Conservation (phyloP, 2,113 vertebrate genomes). For the Lepidiolamprologus cunningtoni region DNA sequence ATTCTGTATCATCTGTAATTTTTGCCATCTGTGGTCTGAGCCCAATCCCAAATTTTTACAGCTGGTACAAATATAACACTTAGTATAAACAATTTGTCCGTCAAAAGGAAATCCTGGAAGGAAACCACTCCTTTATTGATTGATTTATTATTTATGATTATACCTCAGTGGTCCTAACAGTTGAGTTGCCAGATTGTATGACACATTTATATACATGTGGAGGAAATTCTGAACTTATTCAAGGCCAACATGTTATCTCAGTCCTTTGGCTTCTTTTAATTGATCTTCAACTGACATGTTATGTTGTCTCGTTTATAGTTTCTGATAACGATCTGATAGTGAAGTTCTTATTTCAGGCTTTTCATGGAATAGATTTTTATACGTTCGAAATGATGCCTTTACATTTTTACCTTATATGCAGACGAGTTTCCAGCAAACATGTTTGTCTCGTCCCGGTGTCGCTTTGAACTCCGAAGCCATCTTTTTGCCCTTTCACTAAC, state of each 20-base stretch:
- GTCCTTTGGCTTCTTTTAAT: not conserved
- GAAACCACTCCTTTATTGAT: not conserved
- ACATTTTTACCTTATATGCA: not conserved
- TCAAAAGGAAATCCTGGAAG: not conserved
- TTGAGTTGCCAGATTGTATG: not conserved
- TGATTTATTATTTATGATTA: not conserved
- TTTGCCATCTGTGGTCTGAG: not conserved
- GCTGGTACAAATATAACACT: not conserved
- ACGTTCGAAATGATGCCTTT: not conserved
- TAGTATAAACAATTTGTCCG: not conserved
- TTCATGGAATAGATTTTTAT: not conserved
- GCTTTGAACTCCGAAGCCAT: not conserved
- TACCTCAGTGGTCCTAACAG: not conserved
- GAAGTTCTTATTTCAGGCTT: not conserved
- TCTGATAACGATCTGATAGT: not conserved
- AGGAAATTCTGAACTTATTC: not conserved
- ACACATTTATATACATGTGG: not conserved
- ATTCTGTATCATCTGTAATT: not conserved
- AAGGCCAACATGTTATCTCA: not conserved
- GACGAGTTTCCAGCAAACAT: not conserved
- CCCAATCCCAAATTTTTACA: not conserved
- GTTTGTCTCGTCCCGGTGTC: not conserved
- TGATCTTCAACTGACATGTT: not conserved
- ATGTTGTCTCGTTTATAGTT: not conserved
- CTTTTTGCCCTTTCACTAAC: not conserved